phyloP scores from a whole-genome alignment of 1,140 invertebrate species.

The Bombus turneri region DNA sequence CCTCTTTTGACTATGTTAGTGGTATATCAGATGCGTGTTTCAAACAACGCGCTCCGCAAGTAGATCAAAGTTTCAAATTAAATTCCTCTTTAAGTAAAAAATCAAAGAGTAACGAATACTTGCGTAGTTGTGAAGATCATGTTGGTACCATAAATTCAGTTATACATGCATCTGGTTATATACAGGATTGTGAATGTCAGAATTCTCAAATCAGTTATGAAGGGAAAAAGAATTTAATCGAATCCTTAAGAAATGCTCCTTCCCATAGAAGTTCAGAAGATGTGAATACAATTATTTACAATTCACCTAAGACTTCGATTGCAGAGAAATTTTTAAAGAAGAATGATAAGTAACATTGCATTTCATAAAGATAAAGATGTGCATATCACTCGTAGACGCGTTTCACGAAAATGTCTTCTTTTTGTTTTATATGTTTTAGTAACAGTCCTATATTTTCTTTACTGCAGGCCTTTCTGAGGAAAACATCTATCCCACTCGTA shows the following conservation, averaged over 20 bases:
- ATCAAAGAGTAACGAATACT: slow-evolving; percentile 71
- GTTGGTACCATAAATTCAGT: slow-evolving; percentile 23
- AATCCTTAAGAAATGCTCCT: slow-evolving; percentile 49
- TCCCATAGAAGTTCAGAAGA: slow-evolving; percentile 49
- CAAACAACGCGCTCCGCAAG: slow-evolving; percentile 25
- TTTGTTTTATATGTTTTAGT: slow-evolving; percentile 60
- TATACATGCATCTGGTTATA: slow-evolving; percentile 32
- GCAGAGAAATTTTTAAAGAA: slow-evolving; percentile 70
- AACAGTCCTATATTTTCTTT: slow-evolving; percentile 74
- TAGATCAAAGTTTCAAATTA: slow-evolving; percentile 47
- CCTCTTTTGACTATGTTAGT: slow-evolving; percentile 52
- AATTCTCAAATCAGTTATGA: slow-evolving; percentile 56
- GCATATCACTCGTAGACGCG: slow-evolving; percentile 52
- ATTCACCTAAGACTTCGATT: slow-evolving; percentile 24
- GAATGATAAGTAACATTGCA: slow-evolving; percentile 52
- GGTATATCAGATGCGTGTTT: slow-evolving; percentile 20
- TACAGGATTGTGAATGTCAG: slow-evolving; percentile 51
- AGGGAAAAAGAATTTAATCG: slow-evolving; percentile 58
- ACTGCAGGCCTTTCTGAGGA: slow-evolving; percentile 81
- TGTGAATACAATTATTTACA: slow-evolving; percentile 19
- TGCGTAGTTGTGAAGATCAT: slow-evolving; percentile 60
- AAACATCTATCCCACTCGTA: slow-evolving; percentile 81
- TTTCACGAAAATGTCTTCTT: slow-evolving; percentile 52
- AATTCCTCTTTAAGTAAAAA: slow-evolving; percentile 59
- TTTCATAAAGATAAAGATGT: slow-evolving; percentile 50